Evolutionary conservation across 1,140 invertebrate species (phyloP).

Genomic region (Bombyx mori): ASM3026992v2 NC_085130.1:17969501-17970000

Average conservation of each 20-base stretch:
- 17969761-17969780: conserved; percentile 23
- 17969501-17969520: no score
- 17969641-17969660: conserved; percentile 42
- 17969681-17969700: conserved; percentile 25
- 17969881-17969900: conserved; percentile 58
- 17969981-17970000: conserved; percentile 53
- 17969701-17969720: conserved; percentile 2
- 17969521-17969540: background rate
- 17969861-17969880: conserved; percentile 51
- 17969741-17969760: background rate
- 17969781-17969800: conserved; percentile 65
- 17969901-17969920: conserved; percentile 50
- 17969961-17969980: conserved; percentile 70
- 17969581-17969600: conserved; percentile 13
- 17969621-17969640: conserved; percentile 3
- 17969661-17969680: conserved; percentile 43
- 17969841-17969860: conserved; percentile 59
- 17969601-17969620: conserved; percentile 16
- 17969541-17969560: background rate
- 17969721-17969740: no score
- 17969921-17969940: conserved; percentile 60
- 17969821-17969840: conserved; percentile 57
- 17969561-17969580: conserved; percentile 5
- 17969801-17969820: conserved; percentile 54
- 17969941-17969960: conserved; percentile 66